phyloP scores from a whole-genome alignment of 92 coral and sea anemone species.

The Palythoa heliodiscus region DNA sequence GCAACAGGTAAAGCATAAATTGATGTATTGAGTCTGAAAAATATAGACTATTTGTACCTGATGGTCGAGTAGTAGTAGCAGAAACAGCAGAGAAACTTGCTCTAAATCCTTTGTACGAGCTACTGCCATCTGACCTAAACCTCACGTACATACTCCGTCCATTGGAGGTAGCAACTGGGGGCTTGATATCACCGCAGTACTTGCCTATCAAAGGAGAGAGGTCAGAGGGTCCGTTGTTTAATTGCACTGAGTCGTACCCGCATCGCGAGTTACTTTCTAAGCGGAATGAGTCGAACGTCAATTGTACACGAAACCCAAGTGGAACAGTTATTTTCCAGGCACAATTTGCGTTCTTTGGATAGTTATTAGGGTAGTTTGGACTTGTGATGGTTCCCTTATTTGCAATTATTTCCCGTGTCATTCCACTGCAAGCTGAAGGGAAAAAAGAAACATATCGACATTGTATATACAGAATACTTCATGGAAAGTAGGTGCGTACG shows the following conservation, averaged over 20 bases:
- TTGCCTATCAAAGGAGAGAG: slow-evolving; percentile 2
- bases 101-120: background rate
- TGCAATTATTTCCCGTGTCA: background rate
- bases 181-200: background rate
- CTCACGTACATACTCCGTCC: background rate
- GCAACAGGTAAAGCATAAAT: too few relatives aligned
- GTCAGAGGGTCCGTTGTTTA: background rate
- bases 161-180: background rate
- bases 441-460: too few relatives aligned
- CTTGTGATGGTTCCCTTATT: background rate
- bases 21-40: too few relatives aligned
- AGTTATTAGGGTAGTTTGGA: slow-evolving; percentile 41
- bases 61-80: background rate
- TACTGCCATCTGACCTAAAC: background rate
- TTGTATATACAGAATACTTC: too few relatives aligned
- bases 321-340: slow-evolving; percentile 44
- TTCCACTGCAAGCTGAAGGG: background rate
- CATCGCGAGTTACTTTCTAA: slow-evolving; percentile 43
- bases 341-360: slow-evolving; percentile 30
- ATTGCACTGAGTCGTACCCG: slow-evolving; percentile 41
- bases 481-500: too few relatives aligned
- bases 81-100: background rate
- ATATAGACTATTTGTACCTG: background rate
- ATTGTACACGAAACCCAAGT: slow-evolving; percentile 25
- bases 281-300: slow-evolving; percentile 35